phyloP scores from a whole-genome alignment of 2,888 invertebrate genomes.

The Diarsia dahlii region DNA sequence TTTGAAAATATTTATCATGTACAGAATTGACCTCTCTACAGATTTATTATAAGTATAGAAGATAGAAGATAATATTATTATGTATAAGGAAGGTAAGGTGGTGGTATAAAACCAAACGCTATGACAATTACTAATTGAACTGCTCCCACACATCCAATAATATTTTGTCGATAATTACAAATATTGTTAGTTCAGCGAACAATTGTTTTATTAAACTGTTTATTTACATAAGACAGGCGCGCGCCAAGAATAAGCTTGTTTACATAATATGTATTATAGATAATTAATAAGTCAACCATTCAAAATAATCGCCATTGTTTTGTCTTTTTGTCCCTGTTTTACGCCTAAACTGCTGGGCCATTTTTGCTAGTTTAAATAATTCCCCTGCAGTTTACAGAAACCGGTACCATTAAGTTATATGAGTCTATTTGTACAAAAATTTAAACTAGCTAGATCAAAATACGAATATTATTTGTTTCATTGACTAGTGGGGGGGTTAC shows the following conservation, averaged over 20 bases:
- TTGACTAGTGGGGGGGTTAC: neutral
- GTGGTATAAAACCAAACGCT: too few species aligned
- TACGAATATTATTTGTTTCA: neutral
- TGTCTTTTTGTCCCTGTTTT: neutral
- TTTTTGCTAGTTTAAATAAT: neutral
- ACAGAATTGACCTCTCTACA: too few species aligned
- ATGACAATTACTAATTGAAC: slow-evolving; percentile 1
- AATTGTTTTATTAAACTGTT: slow-evolving; percentile 5
- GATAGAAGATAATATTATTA: too few species aligned
- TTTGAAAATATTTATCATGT: too few species aligned
- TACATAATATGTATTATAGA: slow-evolving; percentile 30
- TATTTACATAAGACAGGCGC: slow-evolving; percentile 22
- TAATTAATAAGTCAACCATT: neutral
- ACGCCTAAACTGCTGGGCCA: neutral
- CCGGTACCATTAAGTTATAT: neutral
- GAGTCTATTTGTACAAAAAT: neutral
- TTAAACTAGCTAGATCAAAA: neutral
- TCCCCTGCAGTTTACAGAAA: neutral
- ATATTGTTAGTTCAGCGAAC: slow-evolving; percentile 18
- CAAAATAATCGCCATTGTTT: slow-evolving; percentile 1
- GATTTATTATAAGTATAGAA: too few species aligned
- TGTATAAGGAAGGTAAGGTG: too few species aligned
- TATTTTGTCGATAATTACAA: slow-evolving; percentile 35
- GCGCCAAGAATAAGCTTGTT: slow-evolving; percentile 25
- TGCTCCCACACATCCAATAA: slow-evolving; percentile 30